These are phyloP conservation scores for Zootoca vivipara DNA, from an alignment of 2,113 vertebrate genomes.

Conservation along the genomic window DNA sequence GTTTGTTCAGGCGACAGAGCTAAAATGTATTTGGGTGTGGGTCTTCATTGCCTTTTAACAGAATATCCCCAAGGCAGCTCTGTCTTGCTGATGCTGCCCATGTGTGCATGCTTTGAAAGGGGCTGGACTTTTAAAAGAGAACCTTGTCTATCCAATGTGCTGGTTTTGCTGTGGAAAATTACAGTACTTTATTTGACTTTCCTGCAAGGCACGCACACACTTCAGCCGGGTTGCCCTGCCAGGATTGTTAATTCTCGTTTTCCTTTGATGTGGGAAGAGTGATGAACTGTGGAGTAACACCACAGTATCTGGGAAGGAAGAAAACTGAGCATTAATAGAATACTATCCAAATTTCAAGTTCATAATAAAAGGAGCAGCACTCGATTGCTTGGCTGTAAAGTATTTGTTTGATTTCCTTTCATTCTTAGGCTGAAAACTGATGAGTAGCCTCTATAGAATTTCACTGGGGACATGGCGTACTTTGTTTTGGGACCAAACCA, in stretches of 20 bases:
- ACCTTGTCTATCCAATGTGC: constrained; percentile 36
- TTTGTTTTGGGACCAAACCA: neutral
- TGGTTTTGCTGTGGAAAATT: constrained; percentile 46
- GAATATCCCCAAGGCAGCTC: neutral
- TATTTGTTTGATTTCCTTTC: neutral
- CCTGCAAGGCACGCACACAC: constrained; percentile 52
- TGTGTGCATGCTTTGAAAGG: neutral
- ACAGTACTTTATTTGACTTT: constrained; percentile 51
- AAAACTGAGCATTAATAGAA: neutral
- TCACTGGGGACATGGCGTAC: neutral
- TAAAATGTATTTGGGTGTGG: no score
- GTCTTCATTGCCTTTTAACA: neutral
- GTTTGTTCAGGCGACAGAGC: neutral
- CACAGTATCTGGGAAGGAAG: neutral
- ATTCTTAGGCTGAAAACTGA: neutral
- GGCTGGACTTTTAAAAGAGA: constrained; percentile 47
- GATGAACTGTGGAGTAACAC: constrained; percentile 31
- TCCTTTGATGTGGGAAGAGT: constrained; percentile 34
- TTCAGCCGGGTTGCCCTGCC: constrained; percentile 64
- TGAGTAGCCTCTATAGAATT: neutral
- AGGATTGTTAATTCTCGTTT: constrained; percentile 54
- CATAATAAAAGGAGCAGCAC: neutral
- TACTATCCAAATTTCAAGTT: neutral
- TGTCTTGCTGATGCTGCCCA: neutral
- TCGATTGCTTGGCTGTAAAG: no score